phyloP scores from a whole-genome alignment of 2,113 vertebrate genomes.

The Ctenodactylus gundi region DNA sequence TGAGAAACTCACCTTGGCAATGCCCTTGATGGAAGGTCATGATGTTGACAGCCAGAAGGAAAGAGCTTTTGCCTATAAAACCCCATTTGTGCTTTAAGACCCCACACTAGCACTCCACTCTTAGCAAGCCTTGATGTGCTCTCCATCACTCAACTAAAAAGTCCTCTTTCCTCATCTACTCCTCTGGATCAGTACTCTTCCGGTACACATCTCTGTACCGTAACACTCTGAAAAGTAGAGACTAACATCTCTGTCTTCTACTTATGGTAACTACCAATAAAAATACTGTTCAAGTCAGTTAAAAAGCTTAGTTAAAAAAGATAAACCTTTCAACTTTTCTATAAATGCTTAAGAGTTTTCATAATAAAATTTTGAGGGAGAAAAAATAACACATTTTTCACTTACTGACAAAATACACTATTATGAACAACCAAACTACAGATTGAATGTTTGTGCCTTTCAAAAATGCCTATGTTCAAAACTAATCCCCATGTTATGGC shows the following conservation, averaged over 20 bases:
- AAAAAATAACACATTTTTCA: neutral
- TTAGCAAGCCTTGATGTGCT: neutral
- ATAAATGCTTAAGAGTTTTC: neutral
- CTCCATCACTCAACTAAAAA: neutral
- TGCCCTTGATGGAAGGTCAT: neutral
- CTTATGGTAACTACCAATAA: neutral
- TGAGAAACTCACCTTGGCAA: neutral
- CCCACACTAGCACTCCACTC: neutral
- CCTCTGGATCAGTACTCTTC: neutral
- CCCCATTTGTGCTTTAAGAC: rapidly evolving
- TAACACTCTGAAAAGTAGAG: neutral
- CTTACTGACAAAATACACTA: neutral
- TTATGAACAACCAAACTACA: neutral
- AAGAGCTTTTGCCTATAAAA: neutral
- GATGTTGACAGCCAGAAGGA: neutral
- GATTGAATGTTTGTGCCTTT: neutral
- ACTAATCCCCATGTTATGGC: neutral
- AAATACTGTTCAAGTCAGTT: neutral
- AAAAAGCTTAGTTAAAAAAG: neutral
- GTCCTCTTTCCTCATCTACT: neutral
- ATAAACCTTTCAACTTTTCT: neutral
- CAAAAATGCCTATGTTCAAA: neutral
- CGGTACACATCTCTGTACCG: neutral
- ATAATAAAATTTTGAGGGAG: neutral
- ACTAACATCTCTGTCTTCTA: neutral